phyloP scores from a whole-genome alignment of 2,888 invertebrate species.

The Germaria angustata region DNA sequence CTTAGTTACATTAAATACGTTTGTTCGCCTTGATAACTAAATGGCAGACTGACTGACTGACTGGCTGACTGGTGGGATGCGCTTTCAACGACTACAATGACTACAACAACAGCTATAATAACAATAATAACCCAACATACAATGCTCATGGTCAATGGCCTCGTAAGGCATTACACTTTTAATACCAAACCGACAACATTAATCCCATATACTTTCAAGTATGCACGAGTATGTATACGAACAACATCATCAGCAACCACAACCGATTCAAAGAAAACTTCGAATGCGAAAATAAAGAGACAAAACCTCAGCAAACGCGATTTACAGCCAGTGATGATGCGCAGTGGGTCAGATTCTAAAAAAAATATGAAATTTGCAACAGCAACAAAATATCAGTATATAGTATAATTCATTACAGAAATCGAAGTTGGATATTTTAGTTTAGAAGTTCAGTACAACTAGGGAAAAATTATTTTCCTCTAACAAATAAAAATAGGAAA shows the following conservation, averaged over 20 bases:
- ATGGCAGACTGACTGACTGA: conserved; percentile 14
- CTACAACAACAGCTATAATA: conserved; percentile 14
- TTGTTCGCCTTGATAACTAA: conserved; percentile 12
- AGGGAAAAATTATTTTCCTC: no score
- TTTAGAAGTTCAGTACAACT: no score
- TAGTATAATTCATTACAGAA: no score
- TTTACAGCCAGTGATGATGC: neutral
- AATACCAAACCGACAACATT: conserved; percentile 40
- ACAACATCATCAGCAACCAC: conserved; percentile 37
- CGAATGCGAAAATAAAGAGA: conserved; percentile 32
- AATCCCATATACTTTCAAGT: conserved; percentile 24
- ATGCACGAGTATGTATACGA: no score
- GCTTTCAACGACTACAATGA: conserved; percentile 69
- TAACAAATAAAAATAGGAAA: no score
- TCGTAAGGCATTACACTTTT: conserved; percentile 74
- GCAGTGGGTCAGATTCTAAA: neutral
- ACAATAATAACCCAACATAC: conserved; percentile 55
- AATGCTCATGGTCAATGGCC: conserved; percentile 78
- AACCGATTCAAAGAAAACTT: conserved; percentile 35
- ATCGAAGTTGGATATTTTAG: no score
- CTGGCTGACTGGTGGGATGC: conserved; percentile 67
- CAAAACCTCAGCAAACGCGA: conserved; percentile 3
- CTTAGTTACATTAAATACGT: conserved; percentile 49
- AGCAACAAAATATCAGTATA: no score
- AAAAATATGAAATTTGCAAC: no score